These are phyloP conservation scores for Protonibea diacanthus DNA, from an alignment of 2,797 vertebrate species.

Conservation along the genomic window DNA sequence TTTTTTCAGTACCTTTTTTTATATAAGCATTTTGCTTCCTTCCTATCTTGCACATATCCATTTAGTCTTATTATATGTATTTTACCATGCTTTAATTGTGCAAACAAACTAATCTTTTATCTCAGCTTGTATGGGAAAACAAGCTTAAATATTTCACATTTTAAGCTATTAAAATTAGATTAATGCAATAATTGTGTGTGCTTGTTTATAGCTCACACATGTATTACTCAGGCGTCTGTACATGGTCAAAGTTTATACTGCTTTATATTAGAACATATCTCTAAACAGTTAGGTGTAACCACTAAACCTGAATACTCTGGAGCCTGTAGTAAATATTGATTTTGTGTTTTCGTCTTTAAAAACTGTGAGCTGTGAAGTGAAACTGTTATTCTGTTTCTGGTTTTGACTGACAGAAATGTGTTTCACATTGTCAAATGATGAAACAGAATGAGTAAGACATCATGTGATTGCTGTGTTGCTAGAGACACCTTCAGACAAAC, in stretches of 20 bases:
- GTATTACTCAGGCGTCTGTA: neutral
- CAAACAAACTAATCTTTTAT: neutral
- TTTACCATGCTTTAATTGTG: neutral
- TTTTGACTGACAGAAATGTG: conserved; percentile 22
- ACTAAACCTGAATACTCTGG: neutral
- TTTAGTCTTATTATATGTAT: neutral
- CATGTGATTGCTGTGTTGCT: neutral
- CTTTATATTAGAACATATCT: neutral
- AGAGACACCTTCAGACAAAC: neutral
- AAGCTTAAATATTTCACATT: neutral
- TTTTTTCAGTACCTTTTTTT: neutral
- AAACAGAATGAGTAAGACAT: conserved; percentile 5
- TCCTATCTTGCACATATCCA: neutral
- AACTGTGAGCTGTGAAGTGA: conserved; percentile 41
- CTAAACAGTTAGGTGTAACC: neutral
- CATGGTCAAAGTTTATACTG: neutral
- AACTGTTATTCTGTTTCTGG: conserved; percentile 41
- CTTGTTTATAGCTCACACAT: neutral
- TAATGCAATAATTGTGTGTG: neutral
- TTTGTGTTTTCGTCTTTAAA: conserved; percentile 10
- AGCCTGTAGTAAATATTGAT: neutral
- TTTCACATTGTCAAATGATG: conserved; percentile 12
- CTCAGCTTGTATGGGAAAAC: neutral
- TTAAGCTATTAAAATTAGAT: neutral
- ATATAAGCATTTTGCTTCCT: neutral